These are phyloP conservation scores for Oncorhynchus kisutch DNA, from an alignment of 2,113 vertebrate species.

Conservation along the genomic window DNA sequence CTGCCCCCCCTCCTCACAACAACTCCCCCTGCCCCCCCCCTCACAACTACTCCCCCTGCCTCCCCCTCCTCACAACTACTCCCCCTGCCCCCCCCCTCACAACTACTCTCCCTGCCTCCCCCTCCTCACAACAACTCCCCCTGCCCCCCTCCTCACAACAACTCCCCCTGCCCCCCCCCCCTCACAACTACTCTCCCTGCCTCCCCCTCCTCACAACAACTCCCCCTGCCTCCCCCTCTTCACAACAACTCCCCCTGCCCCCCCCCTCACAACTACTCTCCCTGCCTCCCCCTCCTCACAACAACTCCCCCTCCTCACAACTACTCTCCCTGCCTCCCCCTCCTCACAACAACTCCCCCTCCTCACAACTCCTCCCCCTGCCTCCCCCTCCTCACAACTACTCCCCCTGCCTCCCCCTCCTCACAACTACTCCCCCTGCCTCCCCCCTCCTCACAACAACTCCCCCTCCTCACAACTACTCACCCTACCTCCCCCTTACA, in stretches of 20 bases:
- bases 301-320: not conserved
- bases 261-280: no score
- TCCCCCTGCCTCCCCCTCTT: not conserved
- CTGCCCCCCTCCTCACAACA: not conserved
- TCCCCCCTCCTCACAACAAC: constrained; percentile 17
- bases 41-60: no score
- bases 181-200: no score
- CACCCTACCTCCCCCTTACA: not conserved
- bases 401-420: no score
- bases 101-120: no score
- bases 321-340: no score
- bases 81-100: not conserved
- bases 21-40: no score
- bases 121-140: constrained; percentile 22
- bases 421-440: constrained; percentile 26
- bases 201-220: constrained; percentile 25
- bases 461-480: not conserved
- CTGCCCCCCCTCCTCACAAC: no score
- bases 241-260: constrained; percentile 19
- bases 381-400: not conserved
- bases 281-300: no score
- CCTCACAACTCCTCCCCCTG: no score
- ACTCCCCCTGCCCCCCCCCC: not conserved
- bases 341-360: no score
- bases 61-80: not conserved